Base-by-base conservation (phyloP, 1,140 invertebrate genomes). In the Zaprionus inermis region DNA sequence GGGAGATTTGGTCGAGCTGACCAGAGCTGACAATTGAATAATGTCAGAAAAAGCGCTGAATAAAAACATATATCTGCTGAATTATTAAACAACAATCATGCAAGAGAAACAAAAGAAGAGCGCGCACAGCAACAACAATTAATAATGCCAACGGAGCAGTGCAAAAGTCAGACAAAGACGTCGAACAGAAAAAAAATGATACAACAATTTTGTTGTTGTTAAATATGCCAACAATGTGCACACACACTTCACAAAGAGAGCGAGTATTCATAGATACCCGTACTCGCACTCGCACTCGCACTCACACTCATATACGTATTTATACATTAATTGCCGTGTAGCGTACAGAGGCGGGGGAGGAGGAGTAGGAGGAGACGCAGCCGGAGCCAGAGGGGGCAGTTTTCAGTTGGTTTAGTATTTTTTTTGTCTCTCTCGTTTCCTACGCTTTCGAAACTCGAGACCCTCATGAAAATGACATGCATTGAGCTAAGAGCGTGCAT, bases 121-220 rank as follows among this genome's bases (percentile, higher is more conserved):
- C 28, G 63, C 22, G 22, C 22, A 44, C 77, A 83, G 46, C n/a
- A 49, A 64, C 66, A 83, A 88, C 76, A 86, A 88, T 86, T 86
- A 86, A 86, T 83, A 88, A 70, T 82, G 83, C 82, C 83, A 88
- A 82, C 82, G 57, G 76, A 82, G 82, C 82, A 88, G 59, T 64
- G 79, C 65, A 79, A 83, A 88, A 86, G 76, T 74, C 72, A 88
- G 79, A 86, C 79, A 86, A 86, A 86, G 79, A 67, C 58, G 78
- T 63, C 51, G 36, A 49, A 49, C 44, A 55, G 41, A 30, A 46
- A 54, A 30, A 55, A 56, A 16, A 72, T 67, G 58, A 78, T 30
- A 68, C 44, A 68, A 44, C 51, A 30, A 51, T 36, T 16, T 54
- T 63, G 32, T 51, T 68, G 46, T 34, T 69, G 58, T 41, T 65